phyloP scores from a whole-genome alignment of 1,140 invertebrate genomes.

The Meloidogyne exigua region DNA sequence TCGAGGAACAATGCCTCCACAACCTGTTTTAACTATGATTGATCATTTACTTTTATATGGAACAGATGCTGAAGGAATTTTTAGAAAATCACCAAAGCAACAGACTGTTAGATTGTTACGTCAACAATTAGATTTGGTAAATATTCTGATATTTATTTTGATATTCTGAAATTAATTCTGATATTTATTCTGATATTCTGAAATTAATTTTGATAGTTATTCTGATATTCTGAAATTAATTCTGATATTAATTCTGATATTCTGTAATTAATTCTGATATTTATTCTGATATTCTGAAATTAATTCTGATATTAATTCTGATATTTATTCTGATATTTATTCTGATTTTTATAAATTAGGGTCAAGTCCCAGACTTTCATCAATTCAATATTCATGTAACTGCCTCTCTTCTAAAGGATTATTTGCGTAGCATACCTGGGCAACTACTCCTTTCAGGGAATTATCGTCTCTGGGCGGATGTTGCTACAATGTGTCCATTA shows the following conservation, averaged over 20 bases:
- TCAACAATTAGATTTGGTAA: slow-evolving; percentile 36
- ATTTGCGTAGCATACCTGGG: slow-evolving; percentile 49
- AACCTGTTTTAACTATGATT: slow-evolving; percentile 50
- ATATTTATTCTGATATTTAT: not conserved
- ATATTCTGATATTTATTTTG: not conserved
- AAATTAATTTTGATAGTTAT: too few relatives aligned
- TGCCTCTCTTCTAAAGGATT: slow-evolving; percentile 50
- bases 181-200: too few relatives aligned
- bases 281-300: too few relatives aligned
- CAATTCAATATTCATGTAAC: slow-evolving; percentile 50
- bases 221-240: too few relatives aligned
- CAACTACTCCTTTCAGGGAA: slow-evolving; percentile 50
- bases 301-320: too few relatives aligned
- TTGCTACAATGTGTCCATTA: slow-evolving; percentile 7
- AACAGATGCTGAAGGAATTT: slow-evolving; percentile 47
- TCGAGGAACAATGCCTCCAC: slow-evolving; percentile 51
- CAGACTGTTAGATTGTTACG: slow-evolving; percentile 41
- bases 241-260: too few relatives aligned
- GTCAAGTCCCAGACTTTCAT: slow-evolving; percentile 53
- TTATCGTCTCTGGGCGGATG: slow-evolving; percentile 52
- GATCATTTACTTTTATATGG: slow-evolving; percentile 47
- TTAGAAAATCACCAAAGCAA: slow-evolving; percentile 52
- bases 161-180: not conserved
- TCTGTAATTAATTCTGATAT: too few relatives aligned
- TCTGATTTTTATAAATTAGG: slow-evolving; percentile 16